Evolutionary conservation across 2,888 invertebrate species (phyloP).

Genomic region (Taenaris catops): DNA sequence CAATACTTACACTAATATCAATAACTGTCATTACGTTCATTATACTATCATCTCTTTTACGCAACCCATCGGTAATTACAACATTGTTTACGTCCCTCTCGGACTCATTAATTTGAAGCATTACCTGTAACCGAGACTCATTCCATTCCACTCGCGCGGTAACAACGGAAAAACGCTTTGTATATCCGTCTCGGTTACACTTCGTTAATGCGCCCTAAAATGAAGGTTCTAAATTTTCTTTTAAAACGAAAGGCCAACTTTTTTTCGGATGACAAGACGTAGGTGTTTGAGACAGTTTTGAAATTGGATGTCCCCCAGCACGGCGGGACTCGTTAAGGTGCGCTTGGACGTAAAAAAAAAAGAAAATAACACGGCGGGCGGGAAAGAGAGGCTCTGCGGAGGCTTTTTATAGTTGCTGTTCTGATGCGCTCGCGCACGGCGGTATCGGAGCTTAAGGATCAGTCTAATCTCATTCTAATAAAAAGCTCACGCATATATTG

Average conservation of each 20-base stretch:
- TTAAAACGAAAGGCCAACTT: slow-evolving; percentile 39
- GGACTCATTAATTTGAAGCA: slow-evolving; percentile 63
- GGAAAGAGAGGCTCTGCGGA: slow-evolving; percentile 72
- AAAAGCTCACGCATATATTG: slow-evolving; percentile 75
- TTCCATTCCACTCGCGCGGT: slow-evolving; percentile 66
- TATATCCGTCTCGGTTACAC: slow-evolving; percentile 49
- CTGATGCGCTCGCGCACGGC: slow-evolving; percentile 74
- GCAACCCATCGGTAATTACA: slow-evolving; percentile 66
- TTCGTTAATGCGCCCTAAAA: slow-evolving; percentile 34
- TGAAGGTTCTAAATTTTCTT: slow-evolving; percentile 46
- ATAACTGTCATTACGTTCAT: slow-evolving; percentile 71
- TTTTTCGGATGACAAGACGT: slow-evolving; percentile 52
- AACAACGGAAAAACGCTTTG: slow-evolving; percentile 44
- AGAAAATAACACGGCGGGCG: slow-evolving; percentile 60
- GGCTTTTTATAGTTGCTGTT: slow-evolving; percentile 74
- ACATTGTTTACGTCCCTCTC: slow-evolving; percentile 68
- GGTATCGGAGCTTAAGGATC: slow-evolving; percentile 73
- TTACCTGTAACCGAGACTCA: slow-evolving; percentile 46
- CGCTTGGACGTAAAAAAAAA: slow-evolving; percentile 49
- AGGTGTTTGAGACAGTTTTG: slow-evolving; percentile 44
- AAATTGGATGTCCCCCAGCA: slow-evolving; percentile 54
- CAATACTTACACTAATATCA: slow-evolving; percentile 46
- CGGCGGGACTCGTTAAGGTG: slow-evolving; percentile 52
- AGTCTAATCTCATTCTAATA: slow-evolving; percentile 74
- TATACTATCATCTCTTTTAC: slow-evolving; percentile 73